phyloP scores from a whole-genome alignment of 2,888 invertebrate species.

The Anticlea derivata region DNA sequence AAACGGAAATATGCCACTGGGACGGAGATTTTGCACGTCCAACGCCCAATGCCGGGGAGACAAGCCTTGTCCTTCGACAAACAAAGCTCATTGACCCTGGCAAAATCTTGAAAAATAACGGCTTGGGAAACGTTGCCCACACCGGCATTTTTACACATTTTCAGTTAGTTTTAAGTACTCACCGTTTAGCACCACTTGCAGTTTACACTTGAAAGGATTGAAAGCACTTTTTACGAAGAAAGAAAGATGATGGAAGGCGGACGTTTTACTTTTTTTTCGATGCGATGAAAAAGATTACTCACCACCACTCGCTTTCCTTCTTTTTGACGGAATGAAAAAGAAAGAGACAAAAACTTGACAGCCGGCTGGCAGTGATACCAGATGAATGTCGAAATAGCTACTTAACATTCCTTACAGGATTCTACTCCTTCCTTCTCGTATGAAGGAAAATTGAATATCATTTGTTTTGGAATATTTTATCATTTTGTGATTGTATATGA shows the following conservation, averaged over 20 bases:
- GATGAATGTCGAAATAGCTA: background rate
- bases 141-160: constrained; percentile 33
- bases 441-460: too few relatives aligned
- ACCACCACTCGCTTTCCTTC: constrained; percentile 64
- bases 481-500: background rate
- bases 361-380: constrained; percentile 38
- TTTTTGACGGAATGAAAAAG: constrained; percentile 62
- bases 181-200: constrained; percentile 31
- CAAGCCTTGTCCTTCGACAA: constrained; percentile 51
- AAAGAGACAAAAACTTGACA: constrained; percentile 42
- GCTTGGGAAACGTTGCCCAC: constrained; percentile 46
- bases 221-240: constrained; percentile 29
- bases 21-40: constrained; percentile 46
- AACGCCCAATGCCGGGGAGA: constrained; percentile 49
- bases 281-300: constrained; percentile 57
- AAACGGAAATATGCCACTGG: constrained; percentile 45
- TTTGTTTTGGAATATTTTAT: background rate
- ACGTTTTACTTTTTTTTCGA: constrained; percentile 39
- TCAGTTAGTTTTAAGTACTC: constrained; percentile 23
- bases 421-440: background rate
- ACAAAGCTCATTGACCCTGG: constrained; percentile 72
- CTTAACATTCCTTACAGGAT: background rate
- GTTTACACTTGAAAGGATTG: constrained; percentile 25
- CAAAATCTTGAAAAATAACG: constrained; percentile 80
- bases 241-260: constrained; percentile 27